phyloP scores from a whole-genome alignment of 1,140 invertebrate genomes.

The Neotoxoptera formosana region DNA sequence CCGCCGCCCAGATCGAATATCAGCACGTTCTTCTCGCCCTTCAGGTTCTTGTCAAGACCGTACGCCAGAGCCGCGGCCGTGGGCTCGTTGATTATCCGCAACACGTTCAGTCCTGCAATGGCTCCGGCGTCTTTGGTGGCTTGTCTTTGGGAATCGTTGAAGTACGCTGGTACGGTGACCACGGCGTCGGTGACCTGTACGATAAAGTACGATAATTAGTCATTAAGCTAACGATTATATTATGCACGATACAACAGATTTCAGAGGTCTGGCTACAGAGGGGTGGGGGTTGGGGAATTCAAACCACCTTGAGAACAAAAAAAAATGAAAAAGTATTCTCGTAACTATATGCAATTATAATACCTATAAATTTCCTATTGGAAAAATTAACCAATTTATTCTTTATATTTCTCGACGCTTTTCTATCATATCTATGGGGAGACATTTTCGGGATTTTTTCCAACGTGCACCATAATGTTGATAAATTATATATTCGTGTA shows the following conservation, averaged over 20 bases:
- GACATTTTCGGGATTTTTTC: neutral
- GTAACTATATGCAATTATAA: no score
- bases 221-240: neutral
- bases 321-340: neutral
- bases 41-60: slow-evolving; percentile 78
- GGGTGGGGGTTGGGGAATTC: neutral
- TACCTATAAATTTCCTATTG: neutral
- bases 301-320: neutral
- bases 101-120: slow-evolving; percentile 74
- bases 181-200: slow-evolving; percentile 66
- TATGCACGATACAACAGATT: neutral
- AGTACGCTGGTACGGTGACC: slow-evolving; percentile 74
- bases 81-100: slow-evolving; percentile 83
- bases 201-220: neutral
- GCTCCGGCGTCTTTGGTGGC: slow-evolving; percentile 73
- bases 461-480: neutral
- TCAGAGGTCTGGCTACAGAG: neutral
- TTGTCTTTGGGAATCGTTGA: slow-evolving; percentile 75
- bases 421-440: neutral
- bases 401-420: neutral
- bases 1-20: slow-evolving; percentile 80
- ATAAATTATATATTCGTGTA: no score
- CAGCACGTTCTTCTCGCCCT: slow-evolving; percentile 78
- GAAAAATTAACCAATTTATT: neutral
- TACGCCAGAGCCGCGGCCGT: slow-evolving; percentile 81